Evolutionary conservation across 2,113 vertebrate species (phyloP).

Genomic region (Pseudorectes ferrugineus): DNA sequence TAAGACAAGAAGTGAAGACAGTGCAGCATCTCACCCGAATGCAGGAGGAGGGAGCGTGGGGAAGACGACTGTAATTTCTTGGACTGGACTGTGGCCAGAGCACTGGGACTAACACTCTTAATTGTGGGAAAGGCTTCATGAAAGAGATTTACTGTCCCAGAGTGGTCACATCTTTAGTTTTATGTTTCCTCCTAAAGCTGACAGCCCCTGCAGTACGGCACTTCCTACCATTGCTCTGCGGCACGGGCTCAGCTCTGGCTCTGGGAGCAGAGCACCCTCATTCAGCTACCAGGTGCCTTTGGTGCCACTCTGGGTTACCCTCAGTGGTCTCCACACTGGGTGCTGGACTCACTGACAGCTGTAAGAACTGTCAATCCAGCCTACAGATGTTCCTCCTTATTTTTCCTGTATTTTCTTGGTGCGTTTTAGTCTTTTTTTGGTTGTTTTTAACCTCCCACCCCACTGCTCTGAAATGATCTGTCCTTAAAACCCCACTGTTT

Average conservation of each 20-base stretch:
- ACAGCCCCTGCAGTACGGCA: background rate
- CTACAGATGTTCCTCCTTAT: background rate
- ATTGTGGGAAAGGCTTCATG: conserved; percentile 63
- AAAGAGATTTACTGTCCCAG: conserved; percentile 61
- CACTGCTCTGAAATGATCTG: background rate
- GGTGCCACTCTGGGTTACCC: background rate
- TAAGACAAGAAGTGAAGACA: background rate
- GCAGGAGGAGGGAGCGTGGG: background rate
- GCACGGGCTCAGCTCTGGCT: background rate
- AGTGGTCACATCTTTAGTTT: conserved; percentile 64
- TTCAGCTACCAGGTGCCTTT: accelerated
- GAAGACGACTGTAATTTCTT: background rate
- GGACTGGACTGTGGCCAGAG: conserved; percentile 22
- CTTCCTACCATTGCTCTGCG: background rate
- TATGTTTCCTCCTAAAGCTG: conserved; percentile 53
- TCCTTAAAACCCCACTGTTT: background rate
- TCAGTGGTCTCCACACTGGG: background rate
- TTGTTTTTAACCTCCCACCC: background rate
- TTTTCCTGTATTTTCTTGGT: background rate
- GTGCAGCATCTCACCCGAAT: background rate
- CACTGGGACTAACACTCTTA: conserved; percentile 25
- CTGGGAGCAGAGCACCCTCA: accelerated
- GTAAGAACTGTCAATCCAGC: background rate
- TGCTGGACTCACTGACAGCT: background rate
- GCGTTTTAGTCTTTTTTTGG: background rate